These are phyloP conservation scores for Gari tellinella DNA, from an alignment of 2,888 invertebrate species.

Conservation along the genomic window DNA sequence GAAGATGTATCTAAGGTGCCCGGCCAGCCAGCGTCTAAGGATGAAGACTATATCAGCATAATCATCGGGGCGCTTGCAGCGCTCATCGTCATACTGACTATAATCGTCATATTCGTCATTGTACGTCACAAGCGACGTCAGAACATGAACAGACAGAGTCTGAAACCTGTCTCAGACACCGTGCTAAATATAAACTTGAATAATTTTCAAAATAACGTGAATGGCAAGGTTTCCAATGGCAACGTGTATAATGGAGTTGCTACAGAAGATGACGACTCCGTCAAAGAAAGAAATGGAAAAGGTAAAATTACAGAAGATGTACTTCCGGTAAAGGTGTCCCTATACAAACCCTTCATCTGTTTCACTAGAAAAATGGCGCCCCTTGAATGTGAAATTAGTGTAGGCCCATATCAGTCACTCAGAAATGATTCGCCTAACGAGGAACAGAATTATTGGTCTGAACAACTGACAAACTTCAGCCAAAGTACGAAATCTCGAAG, in stretches of 20 bases:
- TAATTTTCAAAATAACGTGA: conserved; percentile 83
- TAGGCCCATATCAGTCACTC: no score
- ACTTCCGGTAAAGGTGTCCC: background rate
- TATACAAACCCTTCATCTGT: background rate
- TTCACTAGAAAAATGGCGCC: no score
- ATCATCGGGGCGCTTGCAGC: conserved; percentile 87
- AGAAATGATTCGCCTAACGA: no score
- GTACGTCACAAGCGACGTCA: conserved; percentile 77
- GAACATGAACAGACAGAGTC: conserved; percentile 74
- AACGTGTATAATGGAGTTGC: conserved; percentile 84
- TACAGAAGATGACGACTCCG: conserved; percentile 82
- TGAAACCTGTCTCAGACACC: conserved; percentile 75
- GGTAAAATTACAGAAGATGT: conserved; percentile 34
- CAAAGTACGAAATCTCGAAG: no score
- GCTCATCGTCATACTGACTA: conserved; percentile 88
- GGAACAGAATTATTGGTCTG: no score
- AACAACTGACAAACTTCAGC: no score
- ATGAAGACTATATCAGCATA: conserved; percentile 78
- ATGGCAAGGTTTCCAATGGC: conserved; percentile 83
- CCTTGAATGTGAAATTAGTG: no score
- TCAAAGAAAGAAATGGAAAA: conserved; percentile 70
- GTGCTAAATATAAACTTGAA: conserved; percentile 89
- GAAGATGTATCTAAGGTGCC: conserved; percentile 21
- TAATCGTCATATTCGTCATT: conserved; percentile 90
- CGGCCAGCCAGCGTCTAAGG: conserved; percentile 56